Evolutionary conservation across 2,797 vertebrate species (phyloP).

Genomic region (Parauchenoglanis punctatus): DNA sequence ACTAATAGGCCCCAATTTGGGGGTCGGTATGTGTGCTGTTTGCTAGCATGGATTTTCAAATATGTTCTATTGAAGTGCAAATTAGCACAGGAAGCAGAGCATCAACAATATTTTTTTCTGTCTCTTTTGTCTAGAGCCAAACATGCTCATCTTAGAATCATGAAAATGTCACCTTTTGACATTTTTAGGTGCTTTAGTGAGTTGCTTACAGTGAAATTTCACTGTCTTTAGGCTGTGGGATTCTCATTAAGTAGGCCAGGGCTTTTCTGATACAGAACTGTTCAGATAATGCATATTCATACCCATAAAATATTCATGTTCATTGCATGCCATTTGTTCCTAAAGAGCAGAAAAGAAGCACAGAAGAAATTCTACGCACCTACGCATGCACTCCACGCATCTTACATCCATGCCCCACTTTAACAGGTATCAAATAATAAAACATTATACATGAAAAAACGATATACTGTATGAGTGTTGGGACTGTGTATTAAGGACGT

Average conservation of each 20-base stretch:
- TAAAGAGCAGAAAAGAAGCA: constrained; percentile 41
- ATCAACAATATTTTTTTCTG: neutral
- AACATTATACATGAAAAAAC: neutral
- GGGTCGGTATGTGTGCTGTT: constrained; percentile 24
- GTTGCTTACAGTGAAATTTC: constrained; percentile 3
- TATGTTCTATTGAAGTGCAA: constrained; percentile 39
- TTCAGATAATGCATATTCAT: constrained; percentile 47
- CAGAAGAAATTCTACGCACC: constrained; percentile 27
- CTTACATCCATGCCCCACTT: neutral
- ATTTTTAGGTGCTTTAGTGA: neutral
- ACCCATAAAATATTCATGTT: constrained; percentile 52
- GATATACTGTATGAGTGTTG: neutral
- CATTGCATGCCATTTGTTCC: constrained; percentile 17
- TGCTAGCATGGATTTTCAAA: constrained; percentile 12
- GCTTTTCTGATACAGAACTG: constrained; percentile 39
- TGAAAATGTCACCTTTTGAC: neutral
- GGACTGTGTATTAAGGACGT: neutral
- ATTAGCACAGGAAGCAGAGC: neutral
- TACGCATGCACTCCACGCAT: constrained; percentile 1
- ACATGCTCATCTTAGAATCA: neutral
- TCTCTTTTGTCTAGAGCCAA: neutral
- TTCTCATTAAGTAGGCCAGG: constrained; percentile 46
- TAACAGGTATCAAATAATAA: neutral
- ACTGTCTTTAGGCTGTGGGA: constrained; percentile 21
- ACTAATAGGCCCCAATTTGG: constrained; percentile 30